Conservation (phyloP, 2,888 invertebrate species). For the Cataglyphis rosenhaueri region DNA sequence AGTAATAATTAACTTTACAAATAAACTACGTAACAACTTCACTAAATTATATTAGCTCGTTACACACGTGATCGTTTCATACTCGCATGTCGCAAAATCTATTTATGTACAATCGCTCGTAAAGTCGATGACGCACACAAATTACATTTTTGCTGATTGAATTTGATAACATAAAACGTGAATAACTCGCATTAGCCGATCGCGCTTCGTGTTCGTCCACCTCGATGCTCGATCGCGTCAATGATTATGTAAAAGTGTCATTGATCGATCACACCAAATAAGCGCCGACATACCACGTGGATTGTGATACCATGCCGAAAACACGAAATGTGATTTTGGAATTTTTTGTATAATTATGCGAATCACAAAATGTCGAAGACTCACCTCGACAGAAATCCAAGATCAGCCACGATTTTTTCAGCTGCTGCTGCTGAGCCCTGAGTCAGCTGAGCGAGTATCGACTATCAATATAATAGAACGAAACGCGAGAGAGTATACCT, state of each 20-base stretch:
- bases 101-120: not conserved
- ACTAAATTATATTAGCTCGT: not conserved
- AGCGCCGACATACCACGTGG: not conserved
- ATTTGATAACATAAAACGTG: not conserved
- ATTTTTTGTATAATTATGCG: not conserved
- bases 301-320: not conserved
- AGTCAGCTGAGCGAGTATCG: not conserved
- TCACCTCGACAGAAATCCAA: not conserved
- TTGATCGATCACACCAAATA: not conserved
- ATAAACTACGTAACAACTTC: not conserved
- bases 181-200: not conserved
- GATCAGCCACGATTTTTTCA: not conserved
- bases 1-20: not conserved
- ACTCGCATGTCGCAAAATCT: not conserved
- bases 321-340: not conserved
- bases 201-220: not conserved
- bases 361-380: not conserved
- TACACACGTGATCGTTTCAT: not conserved
- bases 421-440: not conserved
- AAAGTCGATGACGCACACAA: not conserved
- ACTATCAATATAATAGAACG: not conserved
- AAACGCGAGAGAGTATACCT: not conserved
- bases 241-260: conserved; percentile 7
- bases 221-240: not conserved
- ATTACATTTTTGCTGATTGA: not conserved